These are phyloP conservation scores for Habrosyne pyritoides DNA, from an alignment of 2,888 invertebrate genomes.

Conservation along the genomic window DNA sequence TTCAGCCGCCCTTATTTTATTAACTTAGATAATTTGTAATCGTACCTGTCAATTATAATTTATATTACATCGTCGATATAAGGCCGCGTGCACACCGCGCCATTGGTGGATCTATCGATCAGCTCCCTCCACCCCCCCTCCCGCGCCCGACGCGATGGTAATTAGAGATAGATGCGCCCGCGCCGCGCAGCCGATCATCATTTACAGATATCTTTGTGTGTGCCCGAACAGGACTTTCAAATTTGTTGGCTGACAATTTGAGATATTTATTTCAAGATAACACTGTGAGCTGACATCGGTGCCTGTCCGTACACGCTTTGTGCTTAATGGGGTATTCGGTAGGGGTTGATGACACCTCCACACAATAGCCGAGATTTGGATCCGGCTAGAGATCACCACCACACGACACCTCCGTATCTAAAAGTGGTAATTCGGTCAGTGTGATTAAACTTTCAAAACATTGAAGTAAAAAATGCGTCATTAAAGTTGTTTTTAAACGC, in stretches of 20 bases:
- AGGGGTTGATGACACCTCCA: neutral
- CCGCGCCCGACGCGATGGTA: conserved; percentile 49
- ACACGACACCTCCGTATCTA: neutral
- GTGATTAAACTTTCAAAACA: neutral
- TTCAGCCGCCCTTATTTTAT: neutral
- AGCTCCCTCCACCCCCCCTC: conserved; percentile 24
- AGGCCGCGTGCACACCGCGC: conserved; percentile 21
- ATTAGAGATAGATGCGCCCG: conserved; percentile 63
- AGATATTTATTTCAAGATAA: conserved; percentile 58
- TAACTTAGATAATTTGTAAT: conserved; percentile 28
- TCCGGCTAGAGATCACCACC: neutral
- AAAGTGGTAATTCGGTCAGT: neutral
- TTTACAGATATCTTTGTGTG: conserved; percentile 45
- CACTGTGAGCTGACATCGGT: conserved; percentile 12
- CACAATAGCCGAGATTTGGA: neutral
- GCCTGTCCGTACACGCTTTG: neutral
- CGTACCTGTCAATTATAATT: conserved; percentile 55
- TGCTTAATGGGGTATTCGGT: conserved; percentile 1
- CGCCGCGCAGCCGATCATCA: conserved; percentile 36
- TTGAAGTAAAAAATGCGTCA: neutral
- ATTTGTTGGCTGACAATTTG: conserved; percentile 58
- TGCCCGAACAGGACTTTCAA: conserved; percentile 54
- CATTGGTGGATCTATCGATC: conserved; percentile 49
- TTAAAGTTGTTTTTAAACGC: conserved; percentile 19
- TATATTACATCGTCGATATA: conserved; percentile 32